Conservation (phyloP, 2,888 invertebrate species). For the Merodon equestris region DNA sequence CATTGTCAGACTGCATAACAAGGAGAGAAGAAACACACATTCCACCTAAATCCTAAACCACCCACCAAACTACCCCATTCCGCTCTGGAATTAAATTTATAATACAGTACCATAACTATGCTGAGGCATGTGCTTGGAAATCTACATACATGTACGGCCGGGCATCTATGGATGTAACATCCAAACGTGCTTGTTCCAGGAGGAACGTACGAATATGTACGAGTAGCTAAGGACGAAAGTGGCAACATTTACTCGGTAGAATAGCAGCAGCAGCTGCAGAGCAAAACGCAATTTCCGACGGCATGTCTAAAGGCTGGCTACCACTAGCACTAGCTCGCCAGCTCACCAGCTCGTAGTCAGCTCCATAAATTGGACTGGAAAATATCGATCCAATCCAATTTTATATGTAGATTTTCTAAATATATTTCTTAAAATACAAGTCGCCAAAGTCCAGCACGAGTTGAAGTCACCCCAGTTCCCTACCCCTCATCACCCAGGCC, state of each 20-base stretch:
- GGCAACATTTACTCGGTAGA: constrained; percentile 26
- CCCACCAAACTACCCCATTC: not conserved
- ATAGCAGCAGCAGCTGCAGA: constrained; percentile 3
- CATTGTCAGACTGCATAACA: constrained; percentile 29
- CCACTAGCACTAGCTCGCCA: no score
- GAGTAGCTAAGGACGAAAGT: constrained; percentile 24
- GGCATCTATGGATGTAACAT: not conserved
- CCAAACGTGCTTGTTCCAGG: constrained; percentile 3
- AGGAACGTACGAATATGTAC: not conserved
- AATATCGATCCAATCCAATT: constrained; percentile 73
- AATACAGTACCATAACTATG: constrained; percentile 54
- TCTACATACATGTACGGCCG: constrained; percentile 1
- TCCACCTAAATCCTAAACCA: constrained; percentile 21
- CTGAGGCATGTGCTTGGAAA: constrained; percentile 36
- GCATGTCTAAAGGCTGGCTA: no score
- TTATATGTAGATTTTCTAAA: constrained; percentile 73
- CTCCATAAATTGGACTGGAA: constrained; percentile 69
- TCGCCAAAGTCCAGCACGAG: constrained; percentile 67
- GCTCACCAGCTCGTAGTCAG: constrained; percentile 39
- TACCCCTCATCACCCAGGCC: constrained; percentile 19
- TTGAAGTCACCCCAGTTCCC: constrained; percentile 24
- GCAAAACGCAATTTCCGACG: not conserved
- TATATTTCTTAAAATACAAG: constrained; percentile 70
- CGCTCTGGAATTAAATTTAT: constrained; percentile 39
- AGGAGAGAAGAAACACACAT: not conserved